These are phyloP conservation scores for Noctuana brunneofusca DNA, from an alignment of 2,888 invertebrate genomes.

Conservation along the genomic window DNA sequence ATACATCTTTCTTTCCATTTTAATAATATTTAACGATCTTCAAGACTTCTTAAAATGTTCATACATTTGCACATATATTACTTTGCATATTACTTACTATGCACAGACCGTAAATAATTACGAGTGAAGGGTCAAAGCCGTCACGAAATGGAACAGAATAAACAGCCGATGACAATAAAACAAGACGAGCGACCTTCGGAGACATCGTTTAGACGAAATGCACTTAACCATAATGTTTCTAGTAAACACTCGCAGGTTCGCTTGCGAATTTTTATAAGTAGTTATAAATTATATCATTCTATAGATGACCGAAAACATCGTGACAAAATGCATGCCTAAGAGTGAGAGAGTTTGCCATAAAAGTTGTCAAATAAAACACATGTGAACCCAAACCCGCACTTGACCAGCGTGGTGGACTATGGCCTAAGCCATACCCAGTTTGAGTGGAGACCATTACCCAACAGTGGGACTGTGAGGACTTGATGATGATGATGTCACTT, in stretches of 20 bases:
- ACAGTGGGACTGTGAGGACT: too few relatives aligned
- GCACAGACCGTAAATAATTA: conserved; percentile 18
- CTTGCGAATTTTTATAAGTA: neutral
- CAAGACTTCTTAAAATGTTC: neutral
- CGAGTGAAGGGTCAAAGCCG: conserved; percentile 26
- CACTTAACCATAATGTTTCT: neutral
- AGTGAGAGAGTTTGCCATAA: too few relatives aligned
- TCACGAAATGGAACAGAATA: conserved; percentile 11
- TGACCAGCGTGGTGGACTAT: too few relatives aligned
- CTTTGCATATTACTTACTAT: neutral
- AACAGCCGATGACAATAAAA: conserved; percentile 17
- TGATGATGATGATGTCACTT: too few relatives aligned
- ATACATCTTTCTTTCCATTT: neutral
- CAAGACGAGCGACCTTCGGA: conserved; percentile 16
- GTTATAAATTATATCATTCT: too few relatives aligned
- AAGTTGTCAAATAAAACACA: too few relatives aligned
- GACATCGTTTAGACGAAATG: conserved; percentile 13
- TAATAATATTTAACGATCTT: neutral
- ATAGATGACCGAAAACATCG: too few relatives aligned
- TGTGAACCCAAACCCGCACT: too few relatives aligned
- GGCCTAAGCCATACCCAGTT: too few relatives aligned
- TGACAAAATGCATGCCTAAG: too few relatives aligned
- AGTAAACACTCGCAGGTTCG: neutral
- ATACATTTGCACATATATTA: neutral
- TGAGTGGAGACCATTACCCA: too few relatives aligned